Base-by-base conservation (phyloP, 2,888 invertebrate genomes). In the Sminthurinus aureus region DNA sequence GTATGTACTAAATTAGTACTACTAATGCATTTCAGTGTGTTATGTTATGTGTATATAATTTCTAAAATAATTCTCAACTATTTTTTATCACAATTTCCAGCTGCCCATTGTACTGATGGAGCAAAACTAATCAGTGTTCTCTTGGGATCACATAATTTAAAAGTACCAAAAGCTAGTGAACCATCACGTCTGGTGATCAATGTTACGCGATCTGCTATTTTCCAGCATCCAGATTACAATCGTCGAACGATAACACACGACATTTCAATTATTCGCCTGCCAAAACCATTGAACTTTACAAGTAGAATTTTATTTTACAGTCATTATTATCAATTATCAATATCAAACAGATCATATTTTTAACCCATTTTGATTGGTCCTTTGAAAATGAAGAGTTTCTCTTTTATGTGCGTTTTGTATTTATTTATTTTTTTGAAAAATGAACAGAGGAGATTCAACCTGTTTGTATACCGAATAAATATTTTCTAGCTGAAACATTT, bases 61-160 rank as follows among this genome's bases (percentile, higher is more conserved):
- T 64, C n/a, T 64, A 11, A 58, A 58, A 15, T 58, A 11, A 15
- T 58, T 12, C 58, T 58, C 58, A 58, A 12, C 58, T 58, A 11
- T 18, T 64, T n/a, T 64, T 8, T 9, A 4, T 9, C 64, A 64
- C 64, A 18, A 69, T 52, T 88, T 26, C 87, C 87, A 0, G 88
- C 88, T 9, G 88, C 88, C 24, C 88, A 88, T 85, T 88, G 88
- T 71, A 88, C 88, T 2, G 88, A 88, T 76, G 85, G 85, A 20
- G 87, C 87, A 1, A 85, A 85, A 51, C 50, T 73, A 71, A 84
- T 88, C 51, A 87, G 86, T 22, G 84, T 87, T 6, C 82, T 88
- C 13, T n/a, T 88, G 2, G 88, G 88, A 82, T 87, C 86, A 13
- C 88, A 88, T 75, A 87, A 86, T 81, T 77, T 88, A 11, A 88